Conservation (phyloP, 2,888 invertebrate genomes). For the Bugulina stolonifera region DNA sequence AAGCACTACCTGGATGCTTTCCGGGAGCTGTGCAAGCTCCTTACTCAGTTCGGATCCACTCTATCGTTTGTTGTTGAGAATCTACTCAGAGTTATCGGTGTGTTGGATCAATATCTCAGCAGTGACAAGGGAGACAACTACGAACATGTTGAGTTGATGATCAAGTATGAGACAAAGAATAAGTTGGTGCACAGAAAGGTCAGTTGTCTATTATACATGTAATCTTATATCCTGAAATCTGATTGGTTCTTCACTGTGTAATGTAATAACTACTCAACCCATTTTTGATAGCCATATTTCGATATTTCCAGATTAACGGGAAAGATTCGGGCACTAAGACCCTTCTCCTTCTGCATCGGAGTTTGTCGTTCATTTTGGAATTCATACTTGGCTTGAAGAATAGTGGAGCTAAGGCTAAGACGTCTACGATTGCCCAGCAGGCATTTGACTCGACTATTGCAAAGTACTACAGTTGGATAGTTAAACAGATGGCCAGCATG, state of each 20-base stretch:
- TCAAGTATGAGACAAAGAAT: slow-evolving; percentile 6
- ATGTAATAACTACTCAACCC: background rate
- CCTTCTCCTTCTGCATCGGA: background rate
- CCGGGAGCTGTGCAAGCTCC: slow-evolving; percentile 8
- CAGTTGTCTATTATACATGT: background rate
- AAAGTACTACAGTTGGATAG: slow-evolving; percentile 22
- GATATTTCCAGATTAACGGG: background rate
- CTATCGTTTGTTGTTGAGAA: slow-evolving; percentile 10
- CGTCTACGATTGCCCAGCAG: slow-evolving; percentile 8
- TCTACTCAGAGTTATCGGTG: background rate
- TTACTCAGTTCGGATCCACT: background rate
- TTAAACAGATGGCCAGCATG: slow-evolving; percentile 11
- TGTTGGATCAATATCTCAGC: background rate
- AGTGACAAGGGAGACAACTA: slow-evolving; percentile 1
- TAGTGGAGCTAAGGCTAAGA: background rate
- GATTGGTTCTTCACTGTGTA: background rate
- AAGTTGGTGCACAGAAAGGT: slow-evolving; percentile 11
- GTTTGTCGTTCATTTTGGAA: background rate
- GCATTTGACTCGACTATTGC: slow-evolving; percentile 14
- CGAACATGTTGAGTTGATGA: slow-evolving; percentile 9
- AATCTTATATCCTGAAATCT: background rate
- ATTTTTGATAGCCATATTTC: too few relatives aligned
- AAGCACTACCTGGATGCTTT: background rate
- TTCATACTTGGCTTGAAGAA: slow-evolving; percentile 8
- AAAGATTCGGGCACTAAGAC: slow-evolving; percentile 19